Evolutionary conservation across 2,888 invertebrate genomes (phyloP).

Genomic region (Tenthredo amoena): DNA sequence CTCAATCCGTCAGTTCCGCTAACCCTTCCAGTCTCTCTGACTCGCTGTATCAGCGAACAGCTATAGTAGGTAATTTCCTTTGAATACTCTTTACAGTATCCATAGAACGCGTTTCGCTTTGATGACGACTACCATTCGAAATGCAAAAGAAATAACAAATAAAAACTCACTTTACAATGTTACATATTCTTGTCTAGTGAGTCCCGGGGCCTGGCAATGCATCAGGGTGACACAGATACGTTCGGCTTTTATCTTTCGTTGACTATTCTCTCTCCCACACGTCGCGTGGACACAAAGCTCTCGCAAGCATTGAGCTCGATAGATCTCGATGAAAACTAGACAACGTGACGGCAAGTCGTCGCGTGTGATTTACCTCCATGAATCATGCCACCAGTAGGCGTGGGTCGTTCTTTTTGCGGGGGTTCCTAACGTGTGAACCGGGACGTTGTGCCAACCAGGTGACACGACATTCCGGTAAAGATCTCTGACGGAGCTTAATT

Average conservation of each 20-base stretch:
- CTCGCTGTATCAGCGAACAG: constrained; percentile 14
- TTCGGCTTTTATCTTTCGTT: constrained; percentile 40
- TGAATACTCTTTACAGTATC: constrained; percentile 28
- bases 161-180: constrained; percentile 29
- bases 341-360: constrained; percentile 48
- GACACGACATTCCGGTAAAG: constrained; percentile 55
- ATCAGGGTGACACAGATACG: constrained; percentile 46
- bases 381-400: constrained; percentile 52
- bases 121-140: constrained; percentile 24
- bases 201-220: constrained; percentile 33
- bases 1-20: constrained; percentile 43
- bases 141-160: neutral
- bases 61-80: constrained; percentile 23
- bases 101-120: constrained; percentile 12
- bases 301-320: constrained; percentile 42
- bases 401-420: constrained; percentile 49
- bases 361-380: constrained; percentile 53
- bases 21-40: constrained; percentile 45
- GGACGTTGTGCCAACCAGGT: constrained; percentile 57
- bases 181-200: constrained; percentile 24
- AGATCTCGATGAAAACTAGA: constrained; percentile 52
- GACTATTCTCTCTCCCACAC: constrained; percentile 49
- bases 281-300: constrained; percentile 48
- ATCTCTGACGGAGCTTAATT: neutral
- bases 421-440: constrained; percentile 58